phyloP scores from a whole-genome alignment of 2,888 invertebrate genomes.

The Drosophila hamatofila region DNA sequence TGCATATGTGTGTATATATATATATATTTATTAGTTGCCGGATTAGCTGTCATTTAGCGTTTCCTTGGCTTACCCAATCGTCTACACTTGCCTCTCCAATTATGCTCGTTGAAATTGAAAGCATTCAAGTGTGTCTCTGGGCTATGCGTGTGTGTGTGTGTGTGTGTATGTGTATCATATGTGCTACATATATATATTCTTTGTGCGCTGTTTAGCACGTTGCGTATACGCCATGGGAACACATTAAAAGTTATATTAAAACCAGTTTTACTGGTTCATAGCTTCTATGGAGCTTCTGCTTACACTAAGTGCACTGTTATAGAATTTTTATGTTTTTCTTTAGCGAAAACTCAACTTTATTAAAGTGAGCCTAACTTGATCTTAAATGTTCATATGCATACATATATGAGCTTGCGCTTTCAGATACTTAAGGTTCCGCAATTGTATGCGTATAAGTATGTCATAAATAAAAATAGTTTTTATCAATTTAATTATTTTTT shows the following conservation, averaged over 20 bases:
- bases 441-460: too few relatives aligned
- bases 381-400: too few relatives aligned
- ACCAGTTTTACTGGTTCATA: not conserved
- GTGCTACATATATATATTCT: constrained; percentile 33
- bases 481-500: too few relatives aligned
- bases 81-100: constrained; percentile 3
- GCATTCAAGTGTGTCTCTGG: constrained; percentile 40
- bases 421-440: not conserved
- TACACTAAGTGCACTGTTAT: not conserved
- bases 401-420: not conserved
- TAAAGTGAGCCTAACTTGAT: not conserved
- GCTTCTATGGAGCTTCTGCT: not conserved
- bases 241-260: constrained; percentile 2
- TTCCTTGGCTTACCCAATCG: constrained; percentile 38
- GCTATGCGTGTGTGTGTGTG: not conserved
- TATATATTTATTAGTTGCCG: constrained; percentile 62
- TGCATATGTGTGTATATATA: too few relatives aligned
- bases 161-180: not conserved
- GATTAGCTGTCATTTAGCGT: constrained; percentile 51
- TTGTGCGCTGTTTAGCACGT: not conserved
- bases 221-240: constrained; percentile 7
- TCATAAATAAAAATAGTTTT: too few relatives aligned
- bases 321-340: not conserved
- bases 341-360: not conserved
- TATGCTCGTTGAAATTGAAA: constrained; percentile 52